Percentiles rank a stretch among this genome's conserved stretches.
Evolutionary conservation across 2,113 vertebrate genomes (phyloP).

Genomic region (Athene cunicularia): DNA sequence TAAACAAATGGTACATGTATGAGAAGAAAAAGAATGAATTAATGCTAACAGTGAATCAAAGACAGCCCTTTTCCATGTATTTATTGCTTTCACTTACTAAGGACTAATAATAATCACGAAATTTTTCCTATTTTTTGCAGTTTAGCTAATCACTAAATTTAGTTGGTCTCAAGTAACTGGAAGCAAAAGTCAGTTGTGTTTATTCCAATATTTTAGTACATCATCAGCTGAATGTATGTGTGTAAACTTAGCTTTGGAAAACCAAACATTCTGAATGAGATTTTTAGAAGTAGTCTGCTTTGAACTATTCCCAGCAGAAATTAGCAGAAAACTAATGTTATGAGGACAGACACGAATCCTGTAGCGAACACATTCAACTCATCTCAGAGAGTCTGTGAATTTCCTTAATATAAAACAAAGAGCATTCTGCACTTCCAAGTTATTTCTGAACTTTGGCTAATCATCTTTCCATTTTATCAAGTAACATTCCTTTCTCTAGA

Average conservation of each 20-base stretch:
- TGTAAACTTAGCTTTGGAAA: neutral
- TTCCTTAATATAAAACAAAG: neutral
- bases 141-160: neutral
- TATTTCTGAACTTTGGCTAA: neutral
- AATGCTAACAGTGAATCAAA: neutral
- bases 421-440: neutral
- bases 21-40: conserved; percentile 10
- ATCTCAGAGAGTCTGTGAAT: neutral
- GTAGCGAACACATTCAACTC: neutral
- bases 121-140: neutral
- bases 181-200: conserved; percentile 1
- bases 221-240: neutral
- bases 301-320: neutral
- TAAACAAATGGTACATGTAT: neutral
- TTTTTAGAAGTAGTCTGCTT: neutral
- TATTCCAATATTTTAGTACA: neutral
- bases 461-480: neutral
- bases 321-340: neutral
- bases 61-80: neutral
- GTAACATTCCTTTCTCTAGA: neutral
- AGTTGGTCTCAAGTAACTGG: neutral
- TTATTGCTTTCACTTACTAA: neutral
- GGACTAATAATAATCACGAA: neutral
- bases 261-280: neutral
- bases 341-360: neutral